Percentiles rank a stretch among this genome's conserved stretches.
Conservation (phyloP, 2,888 invertebrate genomes). For the Metallyticus violacea region DNA sequence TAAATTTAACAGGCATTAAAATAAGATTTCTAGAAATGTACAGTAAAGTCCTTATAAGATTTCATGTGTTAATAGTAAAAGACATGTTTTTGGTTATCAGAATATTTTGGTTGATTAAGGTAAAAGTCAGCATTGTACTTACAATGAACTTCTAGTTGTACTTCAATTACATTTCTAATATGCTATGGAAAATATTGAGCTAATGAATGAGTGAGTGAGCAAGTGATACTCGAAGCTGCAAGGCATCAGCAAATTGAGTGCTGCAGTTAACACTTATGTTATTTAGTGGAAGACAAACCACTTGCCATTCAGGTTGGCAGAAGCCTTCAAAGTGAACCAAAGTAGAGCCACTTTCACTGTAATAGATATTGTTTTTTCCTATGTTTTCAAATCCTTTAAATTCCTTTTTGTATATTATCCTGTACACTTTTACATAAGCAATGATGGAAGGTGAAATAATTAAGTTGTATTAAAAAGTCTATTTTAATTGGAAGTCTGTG, state of each 20-base stretch:
- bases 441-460: background rate
- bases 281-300: background rate
- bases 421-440: background rate
- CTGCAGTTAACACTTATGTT: background rate
- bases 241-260: background rate
- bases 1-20: background rate
- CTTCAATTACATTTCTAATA: background rate
- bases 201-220: background rate
- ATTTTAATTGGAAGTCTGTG: background rate
- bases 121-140: background rate
- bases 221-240: background rate
- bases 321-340: background rate
- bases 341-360: background rate
- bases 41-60: background rate
- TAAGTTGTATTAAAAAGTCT: background rate
- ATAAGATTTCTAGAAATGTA: background rate
- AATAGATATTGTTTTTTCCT: background rate
- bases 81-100: background rate
- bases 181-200: background rate
- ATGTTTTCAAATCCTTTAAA: background rate
- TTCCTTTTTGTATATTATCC: background rate
- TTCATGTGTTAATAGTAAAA: background rate
- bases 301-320: background rate
- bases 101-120: background rate
- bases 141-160: background rate